Evolutionary conservation across 1,140 invertebrate species (phyloP), one percentile per base, ranked within the genome.

Genomic region (Drosophila sproati): DNA sequence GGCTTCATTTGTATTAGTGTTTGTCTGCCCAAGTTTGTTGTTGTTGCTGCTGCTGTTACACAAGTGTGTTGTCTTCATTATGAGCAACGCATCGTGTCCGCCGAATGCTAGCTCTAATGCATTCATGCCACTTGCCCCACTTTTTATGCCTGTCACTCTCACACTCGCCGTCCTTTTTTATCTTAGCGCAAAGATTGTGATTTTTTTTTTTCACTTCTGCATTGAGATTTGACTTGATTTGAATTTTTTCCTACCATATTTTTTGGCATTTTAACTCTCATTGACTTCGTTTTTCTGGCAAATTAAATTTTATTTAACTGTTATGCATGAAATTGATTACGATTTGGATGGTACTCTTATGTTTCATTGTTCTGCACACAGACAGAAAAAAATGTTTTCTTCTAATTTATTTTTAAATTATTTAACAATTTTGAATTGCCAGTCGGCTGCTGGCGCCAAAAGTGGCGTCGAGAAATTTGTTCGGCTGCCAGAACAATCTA

Each of bases 231-330:
- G 20, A 20, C 20, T 20, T 20, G 20, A 20, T 52, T 82, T 76
- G 5, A 8, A 47, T 29, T 48, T 73, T 76, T 32, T 28, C 12
- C 51, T 50, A 31, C 59, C 41, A 12, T 72, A 74, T 69, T 35
- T 34, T 47, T 39, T 48, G 28, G 4, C 48, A 56, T 57, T 68
- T 79, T 59, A 79, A 73, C 77, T 74, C 61, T 57, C 77, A 78
- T 80, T 76, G 41, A 39, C 34, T 70, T 59, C 66, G 73, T 63
- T 83, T 85, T 89, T 88, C 77, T 78, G 85, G 52, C 77, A 88
- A 89, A 88, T 88, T 88, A 88, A 88, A 85, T 88, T 88, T 88
- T 89, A 88, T 88, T 80, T 85, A 89, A 88, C 80, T 88, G 78
- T 85, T 88, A 78, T 87, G 77, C 77, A 77, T 63, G 85, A 72